Base-by-base conservation (phyloP, 2,888 invertebrate genomes). In the Diplazon laetatorius region DNA sequence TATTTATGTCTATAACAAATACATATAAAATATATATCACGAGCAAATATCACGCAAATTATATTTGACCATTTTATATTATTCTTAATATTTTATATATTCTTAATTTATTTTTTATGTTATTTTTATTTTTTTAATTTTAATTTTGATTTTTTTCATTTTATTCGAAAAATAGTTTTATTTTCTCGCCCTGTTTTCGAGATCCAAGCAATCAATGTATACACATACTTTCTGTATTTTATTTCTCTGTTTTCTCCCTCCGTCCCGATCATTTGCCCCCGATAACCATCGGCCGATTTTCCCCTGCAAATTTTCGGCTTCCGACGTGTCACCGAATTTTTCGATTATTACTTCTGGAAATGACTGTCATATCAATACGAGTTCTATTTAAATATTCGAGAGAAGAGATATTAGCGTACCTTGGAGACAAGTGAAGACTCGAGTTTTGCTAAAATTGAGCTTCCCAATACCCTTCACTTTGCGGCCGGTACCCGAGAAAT, bases 401-500 rank as follows among this genome's bases (percentile, higher is more conserved):
- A 44, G 44, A 44, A 44, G 12, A 14, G 14, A 44, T 10, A 9
- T n/a, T 9, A 9, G 3, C 14, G 16, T 57, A 68, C 55, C 68
- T 52, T 68, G 14, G 18, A 68, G 20, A 37, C 68, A 68, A 30
- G 25, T 9, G 35, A 55, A 68, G 8, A 44, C 44, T 9, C 14
- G 10, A 10, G 68, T 68, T 55, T 52, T 44, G 68, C 68, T 68
- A 39, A 68, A 68, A 25, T 68, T 25, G 18, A 18, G 14, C 16
- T 52, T 52, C 9, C 55, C 55, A 44, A 42, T 16, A 10, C 68
- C 68, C 18, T 68, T 12, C 10, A 68, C 18, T 68, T 68, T 52
- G 20, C 68, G 68, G 12, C 68, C 68, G 6, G 68, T 68, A 42
- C 68, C 68, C 9, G 68, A 68, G 42, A 52, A 68, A 25, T 55